Percentiles rank a stretch among this genome's conserved stretches.
Evolutionary conservation across 2,888 invertebrate genomes (phyloP).

Genomic region (Drosophila melanocephala): DNA sequence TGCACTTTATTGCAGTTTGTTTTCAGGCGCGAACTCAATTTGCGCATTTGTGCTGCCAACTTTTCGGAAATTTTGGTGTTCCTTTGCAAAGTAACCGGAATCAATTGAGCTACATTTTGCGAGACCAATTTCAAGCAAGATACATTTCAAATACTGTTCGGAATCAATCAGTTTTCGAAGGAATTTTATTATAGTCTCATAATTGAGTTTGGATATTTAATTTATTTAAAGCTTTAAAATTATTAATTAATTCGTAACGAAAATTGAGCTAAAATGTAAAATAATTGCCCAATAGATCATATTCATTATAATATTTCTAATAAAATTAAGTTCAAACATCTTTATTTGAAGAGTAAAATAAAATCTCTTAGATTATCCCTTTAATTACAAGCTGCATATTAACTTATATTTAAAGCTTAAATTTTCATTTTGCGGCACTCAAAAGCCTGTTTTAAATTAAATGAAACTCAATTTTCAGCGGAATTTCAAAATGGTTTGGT

Average conservation of each 20-base stretch:
- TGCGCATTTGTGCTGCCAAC: conserved; percentile 1
- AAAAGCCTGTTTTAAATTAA: not conserved
- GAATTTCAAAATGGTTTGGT: not conserved
- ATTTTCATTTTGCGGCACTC: not conserved
- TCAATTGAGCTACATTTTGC: not conserved
- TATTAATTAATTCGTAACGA: not conserved
- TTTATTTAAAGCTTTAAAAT: not conserved
- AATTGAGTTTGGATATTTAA: not conserved
- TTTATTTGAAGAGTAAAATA: too few species aligned
- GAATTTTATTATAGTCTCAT: not conserved
- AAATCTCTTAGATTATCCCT: not conserved
- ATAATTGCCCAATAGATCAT: not conserved
- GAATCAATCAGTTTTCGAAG: not conserved
- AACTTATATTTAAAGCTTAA: not conserved
- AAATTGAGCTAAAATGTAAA: not conserved
- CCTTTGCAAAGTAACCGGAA: not conserved
- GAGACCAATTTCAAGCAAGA: not conserved
- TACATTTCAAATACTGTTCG: not conserved
- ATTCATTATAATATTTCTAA: not conserved
- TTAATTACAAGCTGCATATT: not conserved
- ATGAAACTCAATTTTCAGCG: not conserved
- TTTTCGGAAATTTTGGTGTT: not conserved
- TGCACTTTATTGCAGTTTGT: conserved; percentile 12
- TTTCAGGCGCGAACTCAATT: conserved; percentile 20
- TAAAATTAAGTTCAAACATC: not conserved